phyloP scores from a whole-genome alignment of 2,797 vertebrate genomes.

The Syncerus caffer region DNA sequence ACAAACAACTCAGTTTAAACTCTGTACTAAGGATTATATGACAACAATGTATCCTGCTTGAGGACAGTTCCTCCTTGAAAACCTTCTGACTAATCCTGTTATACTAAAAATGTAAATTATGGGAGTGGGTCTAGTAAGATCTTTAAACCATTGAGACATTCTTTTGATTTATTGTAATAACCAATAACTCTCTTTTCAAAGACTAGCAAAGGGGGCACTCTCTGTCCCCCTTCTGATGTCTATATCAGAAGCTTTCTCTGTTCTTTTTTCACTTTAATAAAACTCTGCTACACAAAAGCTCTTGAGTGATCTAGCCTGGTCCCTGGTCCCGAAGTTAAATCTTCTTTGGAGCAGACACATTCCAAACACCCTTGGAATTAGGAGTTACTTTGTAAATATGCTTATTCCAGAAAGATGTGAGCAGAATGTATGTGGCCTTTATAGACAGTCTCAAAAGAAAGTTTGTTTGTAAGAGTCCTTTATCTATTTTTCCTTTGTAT shows the following conservation, averaged over 20 bases:
- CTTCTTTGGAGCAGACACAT: background rate
- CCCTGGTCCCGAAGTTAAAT: background rate
- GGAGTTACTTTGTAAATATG: background rate
- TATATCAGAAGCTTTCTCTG: background rate
- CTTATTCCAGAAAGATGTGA: background rate
- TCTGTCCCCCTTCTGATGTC: background rate
- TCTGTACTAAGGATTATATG: background rate
- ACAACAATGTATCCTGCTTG: background rate
- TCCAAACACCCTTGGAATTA: background rate
- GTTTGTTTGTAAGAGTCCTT: background rate
- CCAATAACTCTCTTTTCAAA: background rate
- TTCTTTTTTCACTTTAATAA: background rate
- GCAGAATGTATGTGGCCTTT: background rate
- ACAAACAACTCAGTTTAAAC: background rate
- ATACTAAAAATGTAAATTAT: background rate
- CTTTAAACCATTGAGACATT: background rate
- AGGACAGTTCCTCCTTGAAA: background rate
- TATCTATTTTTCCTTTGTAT: background rate
- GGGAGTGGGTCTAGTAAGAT: background rate
- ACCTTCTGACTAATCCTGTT: background rate
- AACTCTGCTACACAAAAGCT: background rate
- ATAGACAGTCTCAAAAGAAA: background rate
- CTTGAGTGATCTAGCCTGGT: background rate
- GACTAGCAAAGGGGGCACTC: fast-evolving
- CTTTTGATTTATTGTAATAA: background rate